Conservation (phyloP, 2,888 invertebrate species). For the Norana najaformis region DNA sequence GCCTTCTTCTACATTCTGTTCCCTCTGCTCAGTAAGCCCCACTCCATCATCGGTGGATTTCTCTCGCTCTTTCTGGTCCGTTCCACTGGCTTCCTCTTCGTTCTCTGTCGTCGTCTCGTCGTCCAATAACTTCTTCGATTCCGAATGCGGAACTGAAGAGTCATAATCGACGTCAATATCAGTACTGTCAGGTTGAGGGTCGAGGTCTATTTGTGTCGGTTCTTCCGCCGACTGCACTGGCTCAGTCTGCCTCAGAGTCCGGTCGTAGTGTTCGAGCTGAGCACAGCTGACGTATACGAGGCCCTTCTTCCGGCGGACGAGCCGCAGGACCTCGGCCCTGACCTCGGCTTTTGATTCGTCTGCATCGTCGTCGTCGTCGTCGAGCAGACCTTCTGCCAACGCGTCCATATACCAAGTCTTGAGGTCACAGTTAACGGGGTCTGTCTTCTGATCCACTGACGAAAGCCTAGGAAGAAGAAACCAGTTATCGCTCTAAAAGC, state of each 20-base stretch:
- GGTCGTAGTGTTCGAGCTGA: not conserved
- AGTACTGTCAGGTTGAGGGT: not conserved
- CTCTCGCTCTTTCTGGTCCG: not conserved
- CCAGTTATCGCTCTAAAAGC: no score
- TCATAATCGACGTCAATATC: constrained; percentile 1
- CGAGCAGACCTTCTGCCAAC: not conserved
- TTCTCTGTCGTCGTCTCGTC: not conserved
- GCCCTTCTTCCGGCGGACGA: not conserved
- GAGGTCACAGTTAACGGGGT: not conserved
- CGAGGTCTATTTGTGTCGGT: not conserved
- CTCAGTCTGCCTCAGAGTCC: not conserved
- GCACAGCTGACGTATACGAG: not conserved
- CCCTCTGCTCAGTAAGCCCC: no score
- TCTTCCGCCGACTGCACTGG: not conserved
- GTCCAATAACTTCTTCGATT: not conserved
- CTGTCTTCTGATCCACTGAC: not conserved
- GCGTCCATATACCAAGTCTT: not conserved
- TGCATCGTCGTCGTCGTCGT: not conserved
- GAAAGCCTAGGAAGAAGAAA: not conserved
- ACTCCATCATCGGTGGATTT: not conserved
- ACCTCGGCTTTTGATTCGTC: not conserved
- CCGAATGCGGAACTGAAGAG: no score
- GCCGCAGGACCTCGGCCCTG: not conserved
- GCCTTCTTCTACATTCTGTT: not conserved
- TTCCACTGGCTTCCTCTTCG: not conserved